Base-by-base conservation (phyloP, 2,888 invertebrate species). In the Vannuccia rotundouncinata region DNA sequence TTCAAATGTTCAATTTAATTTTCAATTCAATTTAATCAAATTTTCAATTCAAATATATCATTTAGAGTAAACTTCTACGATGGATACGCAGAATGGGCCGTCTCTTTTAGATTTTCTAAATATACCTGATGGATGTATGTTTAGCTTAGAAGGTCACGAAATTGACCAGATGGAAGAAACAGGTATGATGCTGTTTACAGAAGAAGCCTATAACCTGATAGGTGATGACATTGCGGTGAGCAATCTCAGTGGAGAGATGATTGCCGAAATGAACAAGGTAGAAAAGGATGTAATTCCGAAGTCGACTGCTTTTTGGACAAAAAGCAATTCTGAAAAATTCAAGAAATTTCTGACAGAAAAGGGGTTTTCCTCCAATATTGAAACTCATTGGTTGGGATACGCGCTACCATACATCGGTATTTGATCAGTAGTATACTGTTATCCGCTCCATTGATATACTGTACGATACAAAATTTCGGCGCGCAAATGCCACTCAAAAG, bases 251-350 rank as follows among this genome's bases (percentile, higher is more conserved):
- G 10, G 29, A 29, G 29, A 75, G 75, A 75, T 75, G 5, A 75
- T 30, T 29, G 29, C 31, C 29, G 75, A 75, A 75, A 75, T 75
- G 75, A 29, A 75, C 75, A 5, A 75, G 31, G 27, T 22, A 31
- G 75, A 75, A 75, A 75, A 75, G 31, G 2, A 29, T 30, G 22
- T 75, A 29, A 31, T 75, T 75, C 75, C 30, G 75, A 75, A 75
- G 75, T 75, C 29, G 30, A 75, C 75, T 31, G 75, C 22, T 31
- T 75, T 75, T 75, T 75, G 29, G 25, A 75, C 75, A n/a, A 73
- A 73, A 27, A n/a, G 27, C 29, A 5, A 73, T 27, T 13, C 73
- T 25, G 5, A 73, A 73, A 73, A 10, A 73, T 73, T 73, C 29
- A 27, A 73, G 27, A 27, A n/a, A n/a, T 73, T 73, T 27, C 29